phyloP scores from a whole-genome alignment of 1,140 invertebrate genomes.

The Brachionus plicatilis region DNA sequence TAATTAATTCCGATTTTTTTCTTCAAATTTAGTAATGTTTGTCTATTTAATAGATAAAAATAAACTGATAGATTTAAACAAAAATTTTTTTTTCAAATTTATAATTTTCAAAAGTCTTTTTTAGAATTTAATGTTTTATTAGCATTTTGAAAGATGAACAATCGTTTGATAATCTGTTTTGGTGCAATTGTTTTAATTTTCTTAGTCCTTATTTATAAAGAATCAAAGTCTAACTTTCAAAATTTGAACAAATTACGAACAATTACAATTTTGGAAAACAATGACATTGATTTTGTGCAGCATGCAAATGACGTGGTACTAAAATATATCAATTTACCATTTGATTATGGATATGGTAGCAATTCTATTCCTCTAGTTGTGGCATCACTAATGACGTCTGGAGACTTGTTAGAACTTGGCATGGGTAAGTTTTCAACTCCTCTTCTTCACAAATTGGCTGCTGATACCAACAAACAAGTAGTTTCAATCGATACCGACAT shows the following conservation, averaged over 20 bases:
- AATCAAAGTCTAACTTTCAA: too few relatives aligned
- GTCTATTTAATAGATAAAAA: too few relatives aligned
- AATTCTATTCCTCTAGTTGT: constrained; percentile 1
- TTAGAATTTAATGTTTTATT: too few relatives aligned
- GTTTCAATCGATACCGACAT: constrained; percentile 10
- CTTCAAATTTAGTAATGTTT: too few relatives aligned
- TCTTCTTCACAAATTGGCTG: not conserved
- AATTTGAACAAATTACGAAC: too few relatives aligned
- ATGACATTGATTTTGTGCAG: not conserved
- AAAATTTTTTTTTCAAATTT: too few relatives aligned
- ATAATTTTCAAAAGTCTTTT: too few relatives aligned
- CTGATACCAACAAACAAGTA: not conserved
- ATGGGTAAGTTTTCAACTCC: constrained; percentile 13
- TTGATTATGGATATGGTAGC: constrained; percentile 5
- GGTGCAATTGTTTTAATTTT: not conserved
- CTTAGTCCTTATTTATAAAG: not conserved
- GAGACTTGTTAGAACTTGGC: constrained; percentile 8
- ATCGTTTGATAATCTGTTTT: not conserved
- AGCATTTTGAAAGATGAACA: not conserved
- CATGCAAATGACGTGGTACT: not conserved
- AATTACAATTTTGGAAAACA: not conserved
- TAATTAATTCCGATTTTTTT: too few relatives aligned
- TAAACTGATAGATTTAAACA: too few relatives aligned
- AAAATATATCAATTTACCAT: not conserved
- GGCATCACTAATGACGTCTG: not conserved